Conservation (phyloP, 2,797 vertebrate genomes). For the Rhinophrynus dorsalis region DNA sequence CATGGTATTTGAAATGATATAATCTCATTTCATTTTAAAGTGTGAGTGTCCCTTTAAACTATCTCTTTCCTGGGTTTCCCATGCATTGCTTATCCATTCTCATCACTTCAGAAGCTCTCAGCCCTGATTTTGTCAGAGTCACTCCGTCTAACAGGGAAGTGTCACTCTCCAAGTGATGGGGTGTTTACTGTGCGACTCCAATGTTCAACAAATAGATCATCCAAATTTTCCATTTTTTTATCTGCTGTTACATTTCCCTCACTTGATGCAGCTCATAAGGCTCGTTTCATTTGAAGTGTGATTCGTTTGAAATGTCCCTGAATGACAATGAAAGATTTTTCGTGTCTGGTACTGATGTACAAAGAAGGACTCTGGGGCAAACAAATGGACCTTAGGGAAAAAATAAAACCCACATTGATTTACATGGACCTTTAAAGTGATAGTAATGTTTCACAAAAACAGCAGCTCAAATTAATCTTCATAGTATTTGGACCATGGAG, state of each 20-base stretch:
- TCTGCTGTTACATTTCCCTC: constrained; percentile 44
- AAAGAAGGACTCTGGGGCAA: too few species aligned
- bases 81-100: not conserved
- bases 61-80: not conserved
- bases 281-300: constrained; percentile 32
- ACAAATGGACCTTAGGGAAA: too few species aligned
- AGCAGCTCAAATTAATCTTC: too few species aligned
- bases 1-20: too few species aligned
- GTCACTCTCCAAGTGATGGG: constrained; percentile 5
- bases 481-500: too few species aligned
- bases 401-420: too few species aligned
- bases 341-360: constrained; percentile 12
- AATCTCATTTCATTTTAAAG: too few species aligned
- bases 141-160: constrained; percentile 7
- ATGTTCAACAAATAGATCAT: constrained; percentile 33
- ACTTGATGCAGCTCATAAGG: constrained; percentile 21
- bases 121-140: constrained; percentile 2
- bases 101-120: not conserved
- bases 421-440: too few species aligned
- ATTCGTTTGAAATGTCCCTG: constrained; percentile 28
- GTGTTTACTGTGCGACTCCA: constrained; percentile 18
- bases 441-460: too few species aligned
- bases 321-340: constrained; percentile 10
- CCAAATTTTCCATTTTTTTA: constrained; percentile 46
- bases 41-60: not conserved